Base-by-base conservation (phyloP, 1,140 invertebrate species). In the Tetraneura akinire region DNA sequence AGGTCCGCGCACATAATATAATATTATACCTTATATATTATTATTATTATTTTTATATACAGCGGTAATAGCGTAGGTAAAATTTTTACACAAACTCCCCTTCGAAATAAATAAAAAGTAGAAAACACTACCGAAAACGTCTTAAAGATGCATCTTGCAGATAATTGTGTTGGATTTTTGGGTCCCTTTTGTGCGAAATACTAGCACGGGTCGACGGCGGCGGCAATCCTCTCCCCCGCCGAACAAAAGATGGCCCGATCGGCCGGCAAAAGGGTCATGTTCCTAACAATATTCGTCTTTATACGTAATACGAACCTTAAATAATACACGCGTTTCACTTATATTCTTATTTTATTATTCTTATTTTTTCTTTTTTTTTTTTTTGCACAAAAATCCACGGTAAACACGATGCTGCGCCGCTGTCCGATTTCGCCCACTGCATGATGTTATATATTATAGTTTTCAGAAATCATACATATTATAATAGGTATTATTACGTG, bases 281-380 rank as follows among this genome's bases (percentile, higher is more conserved):
- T 76, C 53, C 55, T 4, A 45, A 62, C 53, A 78, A 42, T 42
- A 42, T 78, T 57, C 74, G 53, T 78, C 53, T 62, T 53, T 23
- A 78, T 51, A 62, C 74, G 74, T 76, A 76, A 76, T 76, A 76
- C 73, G 73, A 76, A 76, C 73, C 73, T 76, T 76, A 76, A 42
- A 76, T 76, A 53, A 76, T 51, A 76, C 73, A 37, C 32, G 29
- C n/a, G 51, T 76, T 76, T 76, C 21, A 37, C 71, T 76, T 76
- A 47, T 76, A 57, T 47, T 57, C 42, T 57, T 21, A 21, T 57
- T 21, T 57, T 21, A 60, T 74, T 53, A 23, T 76, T 55, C 26
- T n/a, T n/a, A n/a, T n/a, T n/a, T n/a, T n/a, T n/a, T n/a, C n/a
- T 8, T 55, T 29, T 55, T 57, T 42, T 42, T 29, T 49, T 49